A percentile compares a stretch with the other conserved stretches of the same genome.
Conservation (phyloP, 2,113 vertebrate genomes). For the Meles meles region DNA sequence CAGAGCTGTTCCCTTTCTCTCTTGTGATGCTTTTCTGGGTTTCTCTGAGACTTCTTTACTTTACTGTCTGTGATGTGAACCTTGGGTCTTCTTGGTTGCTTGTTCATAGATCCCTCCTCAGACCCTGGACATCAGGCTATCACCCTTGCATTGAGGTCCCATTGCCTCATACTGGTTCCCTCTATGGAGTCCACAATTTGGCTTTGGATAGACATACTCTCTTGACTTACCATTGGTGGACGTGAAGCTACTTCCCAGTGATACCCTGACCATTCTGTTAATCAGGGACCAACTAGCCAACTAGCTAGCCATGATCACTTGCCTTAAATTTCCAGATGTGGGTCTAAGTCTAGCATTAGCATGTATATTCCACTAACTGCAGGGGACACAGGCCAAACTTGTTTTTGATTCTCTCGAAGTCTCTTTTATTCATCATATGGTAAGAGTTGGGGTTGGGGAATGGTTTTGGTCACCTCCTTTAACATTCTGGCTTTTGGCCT, state of each 20-base stretch:
- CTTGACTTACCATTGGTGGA: not conserved
- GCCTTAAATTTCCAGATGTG: not conserved
- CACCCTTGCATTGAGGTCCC: not conserved
- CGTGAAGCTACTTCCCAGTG: not conserved
- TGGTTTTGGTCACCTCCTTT: not conserved
- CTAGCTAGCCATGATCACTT: not conserved
- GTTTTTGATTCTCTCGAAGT: not conserved
- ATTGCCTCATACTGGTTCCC: not conserved
- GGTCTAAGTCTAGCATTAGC: not conserved
- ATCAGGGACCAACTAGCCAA: too few relatives aligned
- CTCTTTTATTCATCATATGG: not conserved
- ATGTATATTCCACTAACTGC: not conserved
- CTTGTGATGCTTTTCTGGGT: not conserved
- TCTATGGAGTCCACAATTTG: not conserved
- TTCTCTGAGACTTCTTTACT: not conserved
- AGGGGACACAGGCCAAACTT: not conserved
- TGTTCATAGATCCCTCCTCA: too few relatives aligned
- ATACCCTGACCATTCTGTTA: not conserved
- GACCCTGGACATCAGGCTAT: not conserved
- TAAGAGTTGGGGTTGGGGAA: not conserved
- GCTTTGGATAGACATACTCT: not conserved
- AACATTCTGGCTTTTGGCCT: not conserved
- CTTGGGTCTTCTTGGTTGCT: not conserved
- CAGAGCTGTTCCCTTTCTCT: not conserved
- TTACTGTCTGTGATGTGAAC: not conserved